Base-by-base conservation (phyloP, 2,888 invertebrate genomes). In the Acrobasis consociella region DNA sequence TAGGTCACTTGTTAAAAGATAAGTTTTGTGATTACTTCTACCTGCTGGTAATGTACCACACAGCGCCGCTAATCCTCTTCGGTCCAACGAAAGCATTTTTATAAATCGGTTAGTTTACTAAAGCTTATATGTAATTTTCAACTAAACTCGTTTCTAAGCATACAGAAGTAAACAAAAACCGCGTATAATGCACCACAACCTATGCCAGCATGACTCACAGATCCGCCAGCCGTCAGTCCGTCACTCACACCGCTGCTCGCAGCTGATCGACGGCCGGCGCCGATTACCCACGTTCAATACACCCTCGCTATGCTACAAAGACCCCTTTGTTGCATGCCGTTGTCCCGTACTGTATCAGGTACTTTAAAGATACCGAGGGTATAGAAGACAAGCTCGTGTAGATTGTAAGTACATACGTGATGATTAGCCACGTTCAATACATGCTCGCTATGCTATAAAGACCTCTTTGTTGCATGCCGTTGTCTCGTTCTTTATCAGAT, bases 241-340 rank as follows among this genome's bases (percentile, higher is more conserved):
- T 49, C 52, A 49, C 62, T 58, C 63, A 46, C 59, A 56, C 51
- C 62, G 64, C 61, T 65, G 63, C 59, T 64, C 65, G 22, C 13
- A 17, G 59, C 49, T 15, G 13, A n/a, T 62, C 64, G 66, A 64
- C 61, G 65, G 10, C 60, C 42, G 52, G 65, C 46, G 46, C 1
- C 46, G 65, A 68, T 68, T 65, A 63, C 59, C 64, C 66, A 64
- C 64, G 60, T 63, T 59, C 62, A 53, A 58, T 62, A 59, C 42
- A 55, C 56, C 42, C 56, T 22, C 42, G 50, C 50, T 38, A 17
- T 49, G 49, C 49, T 15, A 37, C 58, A 59, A 59, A 59, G 49
- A 7, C 31, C 60, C 38, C 51, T 60, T 60, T 60, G 60, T 39
- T 17, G 38, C 60, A 60, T 60, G 51, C 60, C 51, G 52, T 60